phyloP scores from a whole-genome alignment of 2,888 invertebrate species.

The Pseudococcus jackbeardsleyi region DNA sequence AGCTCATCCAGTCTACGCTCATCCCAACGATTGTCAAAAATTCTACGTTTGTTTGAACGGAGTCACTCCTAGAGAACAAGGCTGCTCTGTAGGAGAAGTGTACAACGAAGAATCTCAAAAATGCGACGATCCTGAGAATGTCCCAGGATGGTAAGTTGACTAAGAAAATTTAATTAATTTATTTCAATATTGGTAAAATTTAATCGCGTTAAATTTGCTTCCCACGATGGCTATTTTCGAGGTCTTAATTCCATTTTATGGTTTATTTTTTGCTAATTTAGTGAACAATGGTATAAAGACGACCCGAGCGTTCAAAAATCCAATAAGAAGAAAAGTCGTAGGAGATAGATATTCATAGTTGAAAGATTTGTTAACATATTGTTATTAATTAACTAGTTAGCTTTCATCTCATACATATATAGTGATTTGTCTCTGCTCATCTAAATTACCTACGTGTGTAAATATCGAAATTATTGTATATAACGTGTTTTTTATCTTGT shows the following conservation, averaged over 20 bases:
- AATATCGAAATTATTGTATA: slow-evolving; percentile 34
- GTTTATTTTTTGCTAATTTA: slow-evolving; percentile 68
- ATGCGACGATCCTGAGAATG: slow-evolving; percentile 92
- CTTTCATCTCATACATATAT: not conserved
- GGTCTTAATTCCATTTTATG: slow-evolving; percentile 57
- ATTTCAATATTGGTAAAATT: not conserved
- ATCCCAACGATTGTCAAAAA: slow-evolving; percentile 89
- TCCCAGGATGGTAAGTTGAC: slow-evolving; percentile 83
- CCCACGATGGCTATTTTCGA: not conserved
- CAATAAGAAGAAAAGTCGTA: slow-evolving; percentile 67
- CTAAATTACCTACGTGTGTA: slow-evolving; percentile 18
- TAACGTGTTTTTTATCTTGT: slow-evolving; percentile 23
- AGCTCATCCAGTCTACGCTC: slow-evolving; percentile 87
- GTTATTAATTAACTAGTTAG: slow-evolving; percentile 1
- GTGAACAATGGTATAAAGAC: slow-evolving; percentile 93
- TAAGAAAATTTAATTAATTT: not conserved
- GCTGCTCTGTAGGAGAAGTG: slow-evolving; percentile 89
- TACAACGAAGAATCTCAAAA: slow-evolving; percentile 88
- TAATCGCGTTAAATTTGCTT: not conserved
- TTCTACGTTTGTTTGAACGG: slow-evolving; percentile 93
- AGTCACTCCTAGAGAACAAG: slow-evolving; percentile 87
- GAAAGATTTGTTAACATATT: not conserved
- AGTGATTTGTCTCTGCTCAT: slow-evolving; percentile 45
- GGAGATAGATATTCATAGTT: slow-evolving; percentile 4
- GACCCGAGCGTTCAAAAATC: slow-evolving; percentile 73